A percentile compares a stretch with the other conserved stretches of the same genome.
Conservation (phyloP, 2,113 vertebrate genomes). For the Rattus rattus region DNA sequence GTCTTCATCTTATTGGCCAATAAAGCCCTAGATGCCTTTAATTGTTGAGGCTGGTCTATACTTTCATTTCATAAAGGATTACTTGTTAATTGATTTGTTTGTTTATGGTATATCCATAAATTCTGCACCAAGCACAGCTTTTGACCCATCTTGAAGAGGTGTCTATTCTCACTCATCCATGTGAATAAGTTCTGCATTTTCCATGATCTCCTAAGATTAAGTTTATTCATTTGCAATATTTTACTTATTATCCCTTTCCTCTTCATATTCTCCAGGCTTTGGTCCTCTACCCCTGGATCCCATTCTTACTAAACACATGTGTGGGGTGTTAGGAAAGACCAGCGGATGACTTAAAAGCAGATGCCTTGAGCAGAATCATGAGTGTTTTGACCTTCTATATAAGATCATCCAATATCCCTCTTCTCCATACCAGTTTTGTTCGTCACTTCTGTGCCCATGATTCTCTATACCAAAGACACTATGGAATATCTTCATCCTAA, state of each 20-base stretch:
- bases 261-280: background rate
- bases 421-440: background rate
- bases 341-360: conserved; percentile 8
- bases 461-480: background rate
- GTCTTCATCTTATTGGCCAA: background rate
- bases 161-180: background rate
- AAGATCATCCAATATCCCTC: background rate
- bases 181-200: background rate
- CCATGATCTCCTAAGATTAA: background rate
- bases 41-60: background rate
- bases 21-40: background rate
- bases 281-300: background rate
- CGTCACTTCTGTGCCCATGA: background rate
- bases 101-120: background rate
- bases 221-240: background rate
- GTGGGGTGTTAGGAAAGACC: background rate
- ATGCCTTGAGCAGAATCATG: background rate
- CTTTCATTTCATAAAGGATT: background rate
- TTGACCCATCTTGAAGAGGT: background rate
- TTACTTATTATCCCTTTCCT: background rate
- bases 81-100: background rate
- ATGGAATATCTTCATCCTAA: background rate
- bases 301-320: background rate
- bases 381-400: background rate
- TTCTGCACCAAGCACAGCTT: background rate